phyloP scores from a whole-genome alignment of 30 jellyfish, hydroid and myxozoan genomes.

The Aurelia aurita complex sp. Pacific region DNA sequence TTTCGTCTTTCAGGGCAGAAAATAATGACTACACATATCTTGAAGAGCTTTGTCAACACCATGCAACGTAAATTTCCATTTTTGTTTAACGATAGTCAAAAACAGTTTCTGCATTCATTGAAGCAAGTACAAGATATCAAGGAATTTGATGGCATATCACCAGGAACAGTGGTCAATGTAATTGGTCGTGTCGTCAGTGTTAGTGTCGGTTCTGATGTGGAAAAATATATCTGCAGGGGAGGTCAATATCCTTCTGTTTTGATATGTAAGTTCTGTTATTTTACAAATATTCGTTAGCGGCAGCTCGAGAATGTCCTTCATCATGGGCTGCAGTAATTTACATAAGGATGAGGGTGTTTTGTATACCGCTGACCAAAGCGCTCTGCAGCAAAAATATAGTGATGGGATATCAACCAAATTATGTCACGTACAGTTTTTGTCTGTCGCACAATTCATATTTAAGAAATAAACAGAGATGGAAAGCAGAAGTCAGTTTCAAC shows the following conservation, averaged over 20 bases:
- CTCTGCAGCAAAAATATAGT: too few species aligned
- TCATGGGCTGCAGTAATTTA: too few species aligned
- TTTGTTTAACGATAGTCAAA: background rate
- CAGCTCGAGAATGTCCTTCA: too few species aligned
- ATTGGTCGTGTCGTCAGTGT: conserved; percentile 26
- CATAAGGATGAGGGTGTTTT: too few species aligned
- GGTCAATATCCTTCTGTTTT: background rate
- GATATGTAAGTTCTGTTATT: background rate
- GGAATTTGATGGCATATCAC: conserved; percentile 16
- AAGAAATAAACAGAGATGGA: too few species aligned
- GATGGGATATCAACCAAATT: too few species aligned
- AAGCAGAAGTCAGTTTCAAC: too few species aligned
- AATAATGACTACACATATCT: background rate
- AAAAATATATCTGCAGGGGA: background rate
- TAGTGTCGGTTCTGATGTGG: background rate
- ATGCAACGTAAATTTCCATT: conserved; percentile 13
- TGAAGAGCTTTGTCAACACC: conserved; percentile 6
- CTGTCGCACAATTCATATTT: too few species aligned
- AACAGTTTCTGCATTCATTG: background rate
- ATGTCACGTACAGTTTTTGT: too few species aligned
- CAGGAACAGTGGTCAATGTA: conserved; percentile 31
- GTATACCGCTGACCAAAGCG: too few species aligned
- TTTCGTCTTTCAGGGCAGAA: conserved; percentile 1
- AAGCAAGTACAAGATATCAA: background rate
- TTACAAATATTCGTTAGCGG: too few species aligned